Conservation (phyloP, 2,888 invertebrate species). For the Leptopilina myrica region DNA sequence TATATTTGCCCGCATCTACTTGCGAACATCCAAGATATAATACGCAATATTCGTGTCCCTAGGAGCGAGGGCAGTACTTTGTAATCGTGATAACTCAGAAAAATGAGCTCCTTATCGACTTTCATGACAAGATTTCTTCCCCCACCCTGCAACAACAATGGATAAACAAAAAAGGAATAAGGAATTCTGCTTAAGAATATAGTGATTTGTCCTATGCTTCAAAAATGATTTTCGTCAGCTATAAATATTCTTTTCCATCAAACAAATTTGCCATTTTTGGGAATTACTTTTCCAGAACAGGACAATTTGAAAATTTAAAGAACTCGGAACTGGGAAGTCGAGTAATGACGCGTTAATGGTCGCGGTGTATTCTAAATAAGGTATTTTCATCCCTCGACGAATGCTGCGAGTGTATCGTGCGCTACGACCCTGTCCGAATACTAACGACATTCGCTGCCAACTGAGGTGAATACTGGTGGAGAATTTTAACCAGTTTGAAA, state of each 20-base stretch:
- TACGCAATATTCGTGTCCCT: slow-evolving; percentile 4
- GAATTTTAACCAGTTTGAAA: slow-evolving; percentile 42
- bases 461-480: neutral
- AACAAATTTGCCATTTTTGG: no score
- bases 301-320: no score
- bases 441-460: slow-evolving; percentile 26
- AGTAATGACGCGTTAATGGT: slow-evolving; percentile 13
- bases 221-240: no score
- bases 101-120: slow-evolving; percentile 4
- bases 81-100: neutral
- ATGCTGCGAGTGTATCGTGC: slow-evolving; percentile 1
- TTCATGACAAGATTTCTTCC: neutral
- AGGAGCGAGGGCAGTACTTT: neutral
- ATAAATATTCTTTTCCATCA: no score
- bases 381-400: slow-evolving; percentile 26
- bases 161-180: no score
- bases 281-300: no score
- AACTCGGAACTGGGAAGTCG: neutral
- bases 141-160: neutral
- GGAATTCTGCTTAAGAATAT: no score
- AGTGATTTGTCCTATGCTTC: no score
- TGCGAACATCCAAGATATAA: slow-evolving; percentile 27
- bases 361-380: slow-evolving; percentile 23
- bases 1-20: slow-evolving; percentile 62
- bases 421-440: slow-evolving; percentile 17